Evolutionary conservation across 2,113 vertebrate species (phyloP).

Genomic region (Pipa parva): DNA sequence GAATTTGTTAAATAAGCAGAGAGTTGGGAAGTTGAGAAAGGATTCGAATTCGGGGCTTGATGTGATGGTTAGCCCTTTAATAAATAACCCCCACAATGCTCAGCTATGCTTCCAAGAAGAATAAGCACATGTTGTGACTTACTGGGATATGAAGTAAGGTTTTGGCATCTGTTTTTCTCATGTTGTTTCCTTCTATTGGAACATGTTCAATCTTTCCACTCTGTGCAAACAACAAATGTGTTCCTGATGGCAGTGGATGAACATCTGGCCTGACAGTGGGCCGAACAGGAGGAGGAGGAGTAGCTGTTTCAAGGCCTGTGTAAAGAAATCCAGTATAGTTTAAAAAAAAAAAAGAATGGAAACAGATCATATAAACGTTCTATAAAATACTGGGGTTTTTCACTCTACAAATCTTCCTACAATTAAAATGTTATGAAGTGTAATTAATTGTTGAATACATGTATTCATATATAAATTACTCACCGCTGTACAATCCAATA

Average conservation of each 20-base stretch:
- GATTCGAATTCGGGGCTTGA: too few relatives aligned
- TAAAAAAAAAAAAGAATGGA: constrained; percentile 39
- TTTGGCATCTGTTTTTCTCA: constrained; percentile 76
- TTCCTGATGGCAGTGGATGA: constrained; percentile 73
- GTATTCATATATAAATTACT: too few relatives aligned
- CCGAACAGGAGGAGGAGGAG: constrained; percentile 55
- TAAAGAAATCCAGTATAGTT: too few relatives aligned
- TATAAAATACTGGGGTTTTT: neutral
- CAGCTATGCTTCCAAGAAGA: too few relatives aligned
- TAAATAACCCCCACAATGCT: too few relatives aligned
- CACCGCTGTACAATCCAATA: too few relatives aligned
- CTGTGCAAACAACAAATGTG: constrained; percentile 82
- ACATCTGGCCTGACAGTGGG: constrained; percentile 73
- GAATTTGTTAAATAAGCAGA: too few relatives aligned
- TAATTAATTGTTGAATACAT: too few relatives aligned
- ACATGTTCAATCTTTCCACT: constrained; percentile 83
- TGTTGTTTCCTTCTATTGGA: constrained; percentile 71
- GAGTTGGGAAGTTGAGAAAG: too few relatives aligned
- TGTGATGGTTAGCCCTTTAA: too few relatives aligned
- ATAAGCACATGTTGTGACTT: constrained; percentile 49
- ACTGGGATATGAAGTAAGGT: constrained; percentile 79
- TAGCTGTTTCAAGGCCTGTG: constrained; percentile 70
- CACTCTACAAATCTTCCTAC: too few relatives aligned
- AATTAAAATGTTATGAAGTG: too few relatives aligned
- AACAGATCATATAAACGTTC: neutral